These are phyloP conservation scores for Antechinus stuartii DNA, from an alignment of 2,113 vertebrate species.

Conservation along the genomic window DNA sequence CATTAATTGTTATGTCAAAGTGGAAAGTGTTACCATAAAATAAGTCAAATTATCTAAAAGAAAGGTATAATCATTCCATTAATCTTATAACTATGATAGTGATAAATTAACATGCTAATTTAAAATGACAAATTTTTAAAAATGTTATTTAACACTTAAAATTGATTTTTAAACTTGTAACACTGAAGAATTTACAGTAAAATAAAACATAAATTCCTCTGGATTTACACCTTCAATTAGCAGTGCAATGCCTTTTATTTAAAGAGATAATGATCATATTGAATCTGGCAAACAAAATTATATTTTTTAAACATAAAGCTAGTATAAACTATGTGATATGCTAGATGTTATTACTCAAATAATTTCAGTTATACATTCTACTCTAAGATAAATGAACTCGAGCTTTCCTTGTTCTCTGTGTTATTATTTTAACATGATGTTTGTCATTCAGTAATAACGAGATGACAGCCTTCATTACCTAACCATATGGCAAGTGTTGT, in stretches of 20 bases:
- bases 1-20: neutral
- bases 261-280: slow-evolving; percentile 84
- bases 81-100: neutral
- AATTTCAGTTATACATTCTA: slow-evolving; percentile 84
- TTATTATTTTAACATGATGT: slow-evolving; percentile 88
- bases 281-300: slow-evolving; percentile 91
- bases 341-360: slow-evolving; percentile 77
- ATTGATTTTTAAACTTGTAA: slow-evolving; percentile 35
- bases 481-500: slow-evolving; percentile 87
- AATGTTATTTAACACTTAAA: slow-evolving; percentile 48
- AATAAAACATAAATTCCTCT: slow-evolving; percentile 86
- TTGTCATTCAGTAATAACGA: slow-evolving; percentile 89
- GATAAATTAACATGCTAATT: slow-evolving; percentile 41
- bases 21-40: neutral
- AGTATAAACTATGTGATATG: slow-evolving; percentile 83
- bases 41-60: neutral
- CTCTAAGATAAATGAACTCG: slow-evolving; percentile 84
- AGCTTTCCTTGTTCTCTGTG: slow-evolving; percentile 80
- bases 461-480: slow-evolving; percentile 88
- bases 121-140: slow-evolving; percentile 55
- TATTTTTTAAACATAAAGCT: slow-evolving; percentile 82
- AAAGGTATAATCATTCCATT: neutral
- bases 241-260: slow-evolving; percentile 84
- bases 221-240: slow-evolving; percentile 85
- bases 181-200: slow-evolving; percentile 73